phyloP scores from a whole-genome alignment of 1,140 invertebrate species.

The Rhysida immarginata region DNA sequence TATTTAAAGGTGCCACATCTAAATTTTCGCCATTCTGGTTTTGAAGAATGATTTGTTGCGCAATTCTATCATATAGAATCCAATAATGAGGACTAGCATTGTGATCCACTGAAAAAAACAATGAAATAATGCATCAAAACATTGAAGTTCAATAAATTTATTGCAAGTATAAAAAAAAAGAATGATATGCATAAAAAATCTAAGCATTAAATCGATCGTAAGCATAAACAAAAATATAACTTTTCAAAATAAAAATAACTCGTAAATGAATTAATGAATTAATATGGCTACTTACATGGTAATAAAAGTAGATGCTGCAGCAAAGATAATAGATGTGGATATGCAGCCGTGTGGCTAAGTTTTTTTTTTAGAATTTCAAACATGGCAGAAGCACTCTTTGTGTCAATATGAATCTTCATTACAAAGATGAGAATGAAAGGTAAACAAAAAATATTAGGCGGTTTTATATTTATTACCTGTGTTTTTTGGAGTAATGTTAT shows the following conservation, averaged over 20 bases:
- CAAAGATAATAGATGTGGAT: slow-evolving; percentile 80
- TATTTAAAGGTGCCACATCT: slow-evolving; percentile 66
- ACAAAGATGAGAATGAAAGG: neutral
- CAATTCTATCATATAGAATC: slow-evolving; percentile 81
- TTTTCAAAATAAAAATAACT: too few species aligned
- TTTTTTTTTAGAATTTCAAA: slow-evolving; percentile 82
- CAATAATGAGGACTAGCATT: slow-evolving; percentile 76
- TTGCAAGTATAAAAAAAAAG: too few species aligned
- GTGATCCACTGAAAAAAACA: slow-evolving; percentile 53
- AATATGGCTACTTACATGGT: slow-evolving; percentile 56
- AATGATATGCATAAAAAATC: too few species aligned
- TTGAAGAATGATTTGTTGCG: slow-evolving; percentile 92
- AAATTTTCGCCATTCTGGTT: slow-evolving; percentile 54
- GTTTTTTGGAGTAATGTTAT: too few species aligned
- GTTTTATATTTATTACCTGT: too few species aligned
- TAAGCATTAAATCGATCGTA: too few species aligned
- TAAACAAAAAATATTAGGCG: too few species aligned
- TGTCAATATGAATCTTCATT: slow-evolving; percentile 72
- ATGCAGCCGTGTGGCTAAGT: slow-evolving; percentile 78
- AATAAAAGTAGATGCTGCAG: slow-evolving; percentile 80
- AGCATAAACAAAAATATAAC: too few species aligned
- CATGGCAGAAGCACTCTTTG: slow-evolving; percentile 83
- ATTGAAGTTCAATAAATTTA: too few species aligned
- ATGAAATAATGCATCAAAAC: too few species aligned
- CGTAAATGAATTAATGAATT: too few species aligned